These are phyloP conservation scores for Syrmaticus mikado DNA, from an alignment of 2,113 vertebrate species.

Conservation along the genomic window DNA sequence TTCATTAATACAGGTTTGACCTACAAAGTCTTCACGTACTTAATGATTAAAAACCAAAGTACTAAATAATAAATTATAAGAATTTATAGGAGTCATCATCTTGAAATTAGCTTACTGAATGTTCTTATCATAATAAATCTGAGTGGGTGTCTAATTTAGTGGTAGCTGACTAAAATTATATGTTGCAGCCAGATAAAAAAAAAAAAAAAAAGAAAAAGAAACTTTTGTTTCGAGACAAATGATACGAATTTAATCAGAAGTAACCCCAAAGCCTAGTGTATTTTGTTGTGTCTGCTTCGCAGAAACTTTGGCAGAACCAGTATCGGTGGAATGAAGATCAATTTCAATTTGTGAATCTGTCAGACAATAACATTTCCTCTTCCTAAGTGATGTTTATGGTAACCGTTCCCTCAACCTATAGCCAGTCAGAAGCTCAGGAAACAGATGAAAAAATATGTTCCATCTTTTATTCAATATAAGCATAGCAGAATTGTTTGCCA, in stretches of 20 bases:
- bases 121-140: conserved; percentile 91
- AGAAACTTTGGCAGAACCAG: conserved; percentile 64
- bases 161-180: conserved; percentile 89
- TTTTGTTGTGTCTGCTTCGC: conserved; percentile 35
- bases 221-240: conserved; percentile 87
- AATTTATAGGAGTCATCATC: conserved; percentile 91
- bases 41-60: conserved; percentile 89
- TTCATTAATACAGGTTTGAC: conserved; percentile 91
- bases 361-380: conserved; percentile 53
- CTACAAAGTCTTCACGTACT: conserved; percentile 89
- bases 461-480: neutral
- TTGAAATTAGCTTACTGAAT: conserved; percentile 90
- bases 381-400: conserved; percentile 50
- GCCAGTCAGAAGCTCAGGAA: neutral
- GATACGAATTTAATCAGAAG: conserved; percentile 85
- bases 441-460: neutral
- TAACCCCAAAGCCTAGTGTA: conserved; percentile 65
- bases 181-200: conserved; percentile 78
- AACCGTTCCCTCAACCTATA: neutral
- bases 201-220: conserved; percentile 58
- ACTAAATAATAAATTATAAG: conserved; percentile 92
- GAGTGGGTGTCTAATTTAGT: conserved; percentile 87
- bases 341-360: conserved; percentile 72
- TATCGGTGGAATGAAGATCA: conserved; percentile 38
- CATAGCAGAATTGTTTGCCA: neutral